Evolutionary conservation across 2,888 invertebrate genomes (phyloP), one percentile per base, ranked within the genome.

Genomic region (Chrysolina americana): DNA sequence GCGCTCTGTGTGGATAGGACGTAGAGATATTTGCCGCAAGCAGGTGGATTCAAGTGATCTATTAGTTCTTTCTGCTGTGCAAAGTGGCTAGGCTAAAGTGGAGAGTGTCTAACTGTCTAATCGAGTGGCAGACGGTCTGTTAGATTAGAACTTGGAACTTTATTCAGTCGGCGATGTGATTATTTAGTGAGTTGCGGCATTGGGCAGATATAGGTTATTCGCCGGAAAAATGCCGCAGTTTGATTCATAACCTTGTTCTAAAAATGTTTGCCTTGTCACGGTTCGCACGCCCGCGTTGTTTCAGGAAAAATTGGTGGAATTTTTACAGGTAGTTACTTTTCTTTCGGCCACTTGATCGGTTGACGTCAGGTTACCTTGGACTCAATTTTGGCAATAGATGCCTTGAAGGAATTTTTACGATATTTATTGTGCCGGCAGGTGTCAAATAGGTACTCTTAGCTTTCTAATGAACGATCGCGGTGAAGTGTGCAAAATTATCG

Each of bases 351-450:
- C 13, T 28, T 59, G 28, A 66, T 48, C 66, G 80, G 78, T 9
- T 87, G 86, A 87, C 87, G 87, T 87, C 87, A 87, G 77, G 82
- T 77, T 85, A 84, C 87, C 87, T 87, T 87, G 87, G 86, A 83
- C 86, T 84, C 83, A 79, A 84, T 86, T 85, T 76, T 81, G 81
- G 70, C 75, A 81, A 84, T 84, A 84, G 81, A 80, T 79, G 71
- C 69, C 65, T 53, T 41, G 62, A 59, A 53, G 47, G 48, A 48
- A n/a, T 65, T 70, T 65, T 69, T 53, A 28, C 50, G 41, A 50
- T 70, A 47, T 23, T 36, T 64, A 36, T 70, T 19, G 70, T 70
- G 65, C 65, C 62, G 69, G 65, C 73, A 70, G 65, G 70, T 70
- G 70, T 62, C 28, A 21, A 64, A 36, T 48, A n/a, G 47, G 13